phyloP scores from a whole-genome alignment of 2,888 invertebrate genomes.

The Dusona sp. region DNA sequence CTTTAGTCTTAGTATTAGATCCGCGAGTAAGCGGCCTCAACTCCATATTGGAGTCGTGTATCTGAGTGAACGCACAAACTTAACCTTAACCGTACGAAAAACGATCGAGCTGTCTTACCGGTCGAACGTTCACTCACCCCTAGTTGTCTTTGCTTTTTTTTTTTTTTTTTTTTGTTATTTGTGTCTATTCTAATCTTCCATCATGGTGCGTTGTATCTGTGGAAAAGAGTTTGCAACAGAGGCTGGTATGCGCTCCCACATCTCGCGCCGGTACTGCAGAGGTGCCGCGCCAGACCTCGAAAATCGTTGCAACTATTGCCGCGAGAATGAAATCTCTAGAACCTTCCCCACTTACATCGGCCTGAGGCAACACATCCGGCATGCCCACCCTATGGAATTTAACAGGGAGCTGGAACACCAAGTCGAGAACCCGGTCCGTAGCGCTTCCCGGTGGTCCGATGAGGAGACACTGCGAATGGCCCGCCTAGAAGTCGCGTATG shows the following conservation, averaged over 20 bases:
- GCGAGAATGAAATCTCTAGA: not conserved
- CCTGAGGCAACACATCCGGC: constrained; percentile 2
- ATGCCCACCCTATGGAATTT: not conserved
- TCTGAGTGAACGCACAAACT: not conserved
- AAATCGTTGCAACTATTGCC: not conserved
- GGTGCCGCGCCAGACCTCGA: not conserved
- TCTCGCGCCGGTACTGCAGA: not conserved
- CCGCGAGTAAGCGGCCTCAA: too few species aligned
- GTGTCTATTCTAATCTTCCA: not conserved
- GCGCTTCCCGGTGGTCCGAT: not conserved
- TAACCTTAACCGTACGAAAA: not conserved
- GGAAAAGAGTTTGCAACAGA: not conserved
- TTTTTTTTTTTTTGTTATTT: too few species aligned
- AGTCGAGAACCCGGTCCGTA: not conserved
- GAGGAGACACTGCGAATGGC: not conserved
- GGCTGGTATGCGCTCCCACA: not conserved
- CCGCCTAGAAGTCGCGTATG: not conserved
- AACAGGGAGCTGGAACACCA: not conserved
- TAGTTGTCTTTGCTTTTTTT: not conserved
- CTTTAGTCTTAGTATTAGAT: too few species aligned
- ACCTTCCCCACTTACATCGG: not conserved
- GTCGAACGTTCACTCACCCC: not conserved
- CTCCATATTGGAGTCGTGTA: not conserved
- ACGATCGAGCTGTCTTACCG: not conserved
- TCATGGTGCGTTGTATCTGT: not conserved